These are phyloP conservation scores for Pangasius mekongensis DNA, from an alignment of 2,797 vertebrate species.

Conservation along the genomic window DNA sequence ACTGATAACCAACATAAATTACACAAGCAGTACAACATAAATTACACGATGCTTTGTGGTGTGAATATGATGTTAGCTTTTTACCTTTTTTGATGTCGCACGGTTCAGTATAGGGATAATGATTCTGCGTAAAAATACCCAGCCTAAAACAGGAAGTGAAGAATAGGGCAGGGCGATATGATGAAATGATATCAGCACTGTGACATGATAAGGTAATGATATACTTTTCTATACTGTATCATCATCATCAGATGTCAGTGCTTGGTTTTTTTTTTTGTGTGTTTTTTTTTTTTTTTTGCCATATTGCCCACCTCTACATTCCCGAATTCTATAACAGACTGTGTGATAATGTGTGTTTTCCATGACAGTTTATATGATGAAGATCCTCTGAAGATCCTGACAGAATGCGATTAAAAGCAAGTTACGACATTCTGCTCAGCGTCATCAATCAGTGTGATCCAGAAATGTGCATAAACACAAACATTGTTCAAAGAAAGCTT, in stretches of 20 bases:
- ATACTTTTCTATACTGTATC: background rate
- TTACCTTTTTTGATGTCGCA: background rate
- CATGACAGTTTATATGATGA: background rate
- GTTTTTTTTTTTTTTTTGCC: background rate
- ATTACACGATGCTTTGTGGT: no score
- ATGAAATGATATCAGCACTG: background rate
- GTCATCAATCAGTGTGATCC: background rate
- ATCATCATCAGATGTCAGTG: no score
- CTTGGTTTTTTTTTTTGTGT: no score
- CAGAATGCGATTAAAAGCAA: background rate
- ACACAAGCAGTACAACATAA: background rate
- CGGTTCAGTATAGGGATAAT: no score
- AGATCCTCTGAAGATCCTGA: background rate
- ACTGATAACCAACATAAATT: background rate
- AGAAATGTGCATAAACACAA: background rate
- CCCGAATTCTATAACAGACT: background rate
- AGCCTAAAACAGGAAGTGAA: background rate
- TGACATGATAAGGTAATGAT: background rate
- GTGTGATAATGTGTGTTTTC: background rate
- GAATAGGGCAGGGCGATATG: no score
- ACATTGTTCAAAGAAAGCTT: background rate
- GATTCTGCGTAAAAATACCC: no score
- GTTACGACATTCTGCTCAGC: background rate
- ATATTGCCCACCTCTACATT: background rate
- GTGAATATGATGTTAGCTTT: no score